A percentile compares a stretch with the other conserved stretches of the same genome.
phyloP scores from a whole-genome alignment of 1,140 invertebrate genomes.

The Anthonomus grandis region DNA sequence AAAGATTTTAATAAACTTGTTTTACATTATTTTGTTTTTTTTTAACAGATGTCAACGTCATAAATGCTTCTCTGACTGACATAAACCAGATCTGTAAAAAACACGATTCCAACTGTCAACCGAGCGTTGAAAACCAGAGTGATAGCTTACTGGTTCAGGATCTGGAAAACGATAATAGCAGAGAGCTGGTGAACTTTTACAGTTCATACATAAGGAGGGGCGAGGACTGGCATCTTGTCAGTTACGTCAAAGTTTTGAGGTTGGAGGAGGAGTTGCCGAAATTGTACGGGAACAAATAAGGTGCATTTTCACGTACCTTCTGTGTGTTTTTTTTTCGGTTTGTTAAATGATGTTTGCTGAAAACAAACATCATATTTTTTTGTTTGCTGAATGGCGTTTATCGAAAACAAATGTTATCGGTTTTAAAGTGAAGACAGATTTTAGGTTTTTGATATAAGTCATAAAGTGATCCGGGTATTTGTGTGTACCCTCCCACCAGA shows the following conservation, averaged over 20 bases:
- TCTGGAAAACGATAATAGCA: slow-evolving; percentile 66
- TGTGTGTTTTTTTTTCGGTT: not conserved
- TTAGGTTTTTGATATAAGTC: no score
- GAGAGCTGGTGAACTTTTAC: slow-evolving; percentile 71
- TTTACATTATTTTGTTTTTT: not conserved
- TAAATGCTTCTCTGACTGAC: slow-evolving; percentile 71
- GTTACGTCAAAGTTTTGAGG: slow-evolving; percentile 61
- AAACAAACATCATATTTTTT: no score
- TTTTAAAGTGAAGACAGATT: no score
- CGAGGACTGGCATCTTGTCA: slow-evolving; percentile 55
- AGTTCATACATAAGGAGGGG: slow-evolving; percentile 59
- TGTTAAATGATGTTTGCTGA: no score
- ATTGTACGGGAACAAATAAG: slow-evolving; percentile 51
- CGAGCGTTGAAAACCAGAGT: slow-evolving; percentile 65
- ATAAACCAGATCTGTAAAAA: slow-evolving; percentile 66
- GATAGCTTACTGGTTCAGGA: slow-evolving; percentile 67
- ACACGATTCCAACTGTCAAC: slow-evolving; percentile 62
- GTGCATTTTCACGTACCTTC: not conserved
- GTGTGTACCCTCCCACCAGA: no score
- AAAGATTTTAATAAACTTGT: no score
- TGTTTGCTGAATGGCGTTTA: no score
- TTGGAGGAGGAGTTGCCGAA: slow-evolving; percentile 66
- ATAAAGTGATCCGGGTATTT: no score
- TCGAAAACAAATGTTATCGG: no score
- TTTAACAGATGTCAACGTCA: slow-evolving; percentile 58